Conservation (phyloP, 2,888 invertebrate genomes). For the Pardosa pseudoannulata region DNA sequence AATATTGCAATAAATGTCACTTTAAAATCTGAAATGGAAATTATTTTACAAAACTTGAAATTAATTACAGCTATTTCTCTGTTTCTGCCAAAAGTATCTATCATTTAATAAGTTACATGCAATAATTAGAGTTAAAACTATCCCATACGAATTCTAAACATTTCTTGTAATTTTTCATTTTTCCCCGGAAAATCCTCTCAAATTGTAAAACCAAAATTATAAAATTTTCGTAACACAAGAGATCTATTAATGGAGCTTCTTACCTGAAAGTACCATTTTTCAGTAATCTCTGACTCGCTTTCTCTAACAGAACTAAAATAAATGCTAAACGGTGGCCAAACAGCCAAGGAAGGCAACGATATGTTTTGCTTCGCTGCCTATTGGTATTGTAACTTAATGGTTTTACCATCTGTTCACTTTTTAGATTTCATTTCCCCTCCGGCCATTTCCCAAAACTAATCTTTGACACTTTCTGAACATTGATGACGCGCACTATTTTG, state of each 20-base stretch:
- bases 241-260: not conserved
- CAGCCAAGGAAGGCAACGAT: not conserved
- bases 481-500: not conserved
- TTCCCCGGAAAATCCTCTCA: no score
- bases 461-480: slow-evolving; percentile 14
- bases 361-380: slow-evolving; percentile 46
- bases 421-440: slow-evolving; percentile 60
- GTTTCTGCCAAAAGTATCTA: no score
- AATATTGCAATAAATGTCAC: no score
- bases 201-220: no score
- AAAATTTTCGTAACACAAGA: no score
- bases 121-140: no score
- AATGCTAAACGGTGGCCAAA: not conserved
- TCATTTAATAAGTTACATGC: no score
- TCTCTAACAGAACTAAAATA: not conserved
- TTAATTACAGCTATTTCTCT: no score
- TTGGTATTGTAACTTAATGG: slow-evolving; percentile 53
- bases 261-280: not conserved
- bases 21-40: no score
- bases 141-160: no score
- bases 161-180: no score
- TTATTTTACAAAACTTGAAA: no score
- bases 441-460: slow-evolving; percentile 38
- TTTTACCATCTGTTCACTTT: slow-evolving; percentile 58
- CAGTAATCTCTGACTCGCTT: not conserved